Evolutionary conservation across 2,113 vertebrate genomes (phyloP).

Genomic region (Gobio gobio): DNA sequence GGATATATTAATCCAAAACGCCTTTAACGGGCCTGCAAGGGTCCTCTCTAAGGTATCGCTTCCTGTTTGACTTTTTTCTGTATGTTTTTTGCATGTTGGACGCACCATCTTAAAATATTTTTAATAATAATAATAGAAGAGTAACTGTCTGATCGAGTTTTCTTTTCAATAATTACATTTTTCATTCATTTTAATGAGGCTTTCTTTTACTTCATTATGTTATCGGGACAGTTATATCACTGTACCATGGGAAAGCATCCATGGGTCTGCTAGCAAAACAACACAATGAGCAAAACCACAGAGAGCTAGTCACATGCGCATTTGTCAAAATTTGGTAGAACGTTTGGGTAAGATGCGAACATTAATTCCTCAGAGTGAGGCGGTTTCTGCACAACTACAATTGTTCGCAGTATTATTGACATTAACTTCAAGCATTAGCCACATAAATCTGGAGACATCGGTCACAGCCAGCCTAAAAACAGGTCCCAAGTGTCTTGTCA

Average conservation of each 20-base stretch:
- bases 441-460: slow-evolving; percentile 51
- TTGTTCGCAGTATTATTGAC: slow-evolving; percentile 48
- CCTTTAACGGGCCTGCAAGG: too few relatives aligned
- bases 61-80: too few relatives aligned
- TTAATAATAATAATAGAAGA: too few relatives aligned
- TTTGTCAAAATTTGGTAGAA: not conserved
- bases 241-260: not conserved
- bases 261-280: not conserved
- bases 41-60: too few relatives aligned
- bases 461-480: slow-evolving; percentile 52
- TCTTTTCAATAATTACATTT: not conserved
- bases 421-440: slow-evolving; percentile 51
- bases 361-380: not conserved
- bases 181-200: not conserved
- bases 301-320: not conserved
- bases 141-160: not conserved
- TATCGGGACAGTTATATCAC: not conserved
- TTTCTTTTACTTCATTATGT: not conserved
- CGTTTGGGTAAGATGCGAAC: not conserved
- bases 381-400: slow-evolving; percentile 17
- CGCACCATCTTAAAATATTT: too few relatives aligned
- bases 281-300: not conserved
- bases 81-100: too few relatives aligned
- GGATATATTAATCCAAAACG: too few relatives aligned
- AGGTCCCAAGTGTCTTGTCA: slow-evolving; percentile 54